A percentile compares a stretch with the other conserved stretches of the same genome.
These are phyloP conservation scores for Lontra canadensis DNA, from an alignment of 2,113 vertebrate genomes.

Conservation along the genomic window DNA sequence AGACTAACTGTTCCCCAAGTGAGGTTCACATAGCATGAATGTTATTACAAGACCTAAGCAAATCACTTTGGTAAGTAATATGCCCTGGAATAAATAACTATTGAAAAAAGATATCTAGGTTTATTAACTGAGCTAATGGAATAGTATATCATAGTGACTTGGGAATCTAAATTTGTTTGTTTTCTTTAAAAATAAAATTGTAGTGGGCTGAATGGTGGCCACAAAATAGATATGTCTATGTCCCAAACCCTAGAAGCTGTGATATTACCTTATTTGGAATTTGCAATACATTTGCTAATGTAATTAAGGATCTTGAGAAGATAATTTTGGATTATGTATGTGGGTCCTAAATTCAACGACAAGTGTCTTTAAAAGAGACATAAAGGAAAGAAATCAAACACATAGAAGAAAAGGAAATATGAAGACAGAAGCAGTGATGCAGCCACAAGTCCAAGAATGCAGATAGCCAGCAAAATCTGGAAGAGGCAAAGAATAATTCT, in stretches of 20 bases:
- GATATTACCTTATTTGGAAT: not conserved
- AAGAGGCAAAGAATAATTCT: not conserved
- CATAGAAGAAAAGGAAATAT: not conserved
- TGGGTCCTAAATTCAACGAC: not conserved
- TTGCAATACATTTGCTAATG: not conserved
- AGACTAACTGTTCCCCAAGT: not conserved
- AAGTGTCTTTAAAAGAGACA: not conserved
- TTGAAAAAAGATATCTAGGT: not conserved
- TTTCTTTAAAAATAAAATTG: not conserved
- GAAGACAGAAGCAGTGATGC: not conserved
- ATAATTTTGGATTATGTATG: not conserved
- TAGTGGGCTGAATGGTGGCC: not conserved
- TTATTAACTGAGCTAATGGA: not conserved
- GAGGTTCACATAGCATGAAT: not conserved
- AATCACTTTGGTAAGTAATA: not conserved
- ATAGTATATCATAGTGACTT: not conserved
- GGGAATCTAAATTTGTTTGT: not conserved
- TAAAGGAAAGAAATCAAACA: not conserved
- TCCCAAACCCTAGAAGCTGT: not conserved
- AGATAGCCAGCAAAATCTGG: not conserved
- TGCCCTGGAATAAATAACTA: not conserved
- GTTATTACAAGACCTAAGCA: not conserved
- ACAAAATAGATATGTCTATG: not conserved
- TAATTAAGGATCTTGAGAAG: not conserved
- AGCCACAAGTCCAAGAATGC: not conserved